Conservation (phyloP, 2,113 vertebrate species). For the Erinaceus europaeus region DNA sequence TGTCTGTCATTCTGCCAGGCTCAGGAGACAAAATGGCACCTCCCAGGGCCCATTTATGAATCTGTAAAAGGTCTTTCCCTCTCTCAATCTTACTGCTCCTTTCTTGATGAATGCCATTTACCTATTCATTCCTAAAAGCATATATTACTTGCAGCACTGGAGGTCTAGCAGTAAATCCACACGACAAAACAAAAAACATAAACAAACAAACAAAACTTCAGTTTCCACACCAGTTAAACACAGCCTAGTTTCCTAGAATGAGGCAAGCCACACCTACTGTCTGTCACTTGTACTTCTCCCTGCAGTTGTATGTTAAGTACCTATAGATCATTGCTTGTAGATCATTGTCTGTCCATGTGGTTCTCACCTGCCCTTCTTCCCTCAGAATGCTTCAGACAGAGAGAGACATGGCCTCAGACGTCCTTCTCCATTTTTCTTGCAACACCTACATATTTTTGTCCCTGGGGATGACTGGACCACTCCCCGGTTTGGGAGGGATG, state of each 20-base stretch:
- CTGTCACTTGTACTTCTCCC: neutral
- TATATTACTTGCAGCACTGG: neutral
- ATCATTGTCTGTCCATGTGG: neutral
- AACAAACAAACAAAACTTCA: too few species aligned
- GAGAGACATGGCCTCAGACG: neutral
- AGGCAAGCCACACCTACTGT: neutral
- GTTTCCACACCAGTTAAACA: neutral
- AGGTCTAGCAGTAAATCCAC: neutral
- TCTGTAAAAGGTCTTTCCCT: neutral
- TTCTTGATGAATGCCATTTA: neutral
- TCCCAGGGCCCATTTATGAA: neutral
- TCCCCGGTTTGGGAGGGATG: neutral
- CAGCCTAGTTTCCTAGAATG: neutral
- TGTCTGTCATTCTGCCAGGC: neutral
- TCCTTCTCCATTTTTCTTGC: neutral
- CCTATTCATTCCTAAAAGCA: slow-evolving; percentile 7
- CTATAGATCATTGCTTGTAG: neutral
- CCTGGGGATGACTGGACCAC: neutral
- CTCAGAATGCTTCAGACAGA: neutral
- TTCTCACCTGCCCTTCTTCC: neutral
- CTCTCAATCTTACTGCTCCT: neutral
- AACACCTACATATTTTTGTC: neutral
- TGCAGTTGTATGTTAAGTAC: neutral
- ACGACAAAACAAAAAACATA: too few species aligned
- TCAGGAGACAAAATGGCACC: neutral